phyloP scores from a whole-genome alignment of 2,797 vertebrate genomes.

The Poeciliopsis turneri region DNA sequence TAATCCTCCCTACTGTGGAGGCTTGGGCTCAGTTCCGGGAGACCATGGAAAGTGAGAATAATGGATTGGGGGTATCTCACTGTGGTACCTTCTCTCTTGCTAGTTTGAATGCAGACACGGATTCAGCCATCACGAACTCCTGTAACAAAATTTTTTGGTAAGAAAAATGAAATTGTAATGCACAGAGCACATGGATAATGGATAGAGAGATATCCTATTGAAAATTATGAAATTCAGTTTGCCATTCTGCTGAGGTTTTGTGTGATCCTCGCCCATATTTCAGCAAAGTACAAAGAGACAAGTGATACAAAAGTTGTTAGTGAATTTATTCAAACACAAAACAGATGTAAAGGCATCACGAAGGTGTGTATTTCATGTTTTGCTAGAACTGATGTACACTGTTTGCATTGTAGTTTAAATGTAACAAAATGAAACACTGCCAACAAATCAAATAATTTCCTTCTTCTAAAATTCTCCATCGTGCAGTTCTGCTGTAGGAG shows the following conservation, averaged over 20 bases:
- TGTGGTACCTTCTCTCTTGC: constrained; percentile 16
- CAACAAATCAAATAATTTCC: constrained; percentile 1
- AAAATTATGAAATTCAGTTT: not conserved
- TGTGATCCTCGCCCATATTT: not conserved
- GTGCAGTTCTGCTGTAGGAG: constrained; percentile 87
- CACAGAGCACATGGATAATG: not conserved
- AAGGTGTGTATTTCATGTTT: not conserved
- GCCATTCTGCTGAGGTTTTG: not conserved
- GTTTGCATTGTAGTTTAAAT: not conserved
- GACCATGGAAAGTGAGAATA: constrained; percentile 7
- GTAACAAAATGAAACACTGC: not conserved
- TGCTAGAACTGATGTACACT: not conserved
- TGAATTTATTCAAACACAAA: not conserved
- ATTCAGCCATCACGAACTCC: not conserved
- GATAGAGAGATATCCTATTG: not conserved
- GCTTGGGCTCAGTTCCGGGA: constrained; percentile 23
- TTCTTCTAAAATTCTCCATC: constrained; percentile 35
- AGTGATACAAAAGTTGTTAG: not conserved
- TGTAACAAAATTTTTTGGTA: not conserved
- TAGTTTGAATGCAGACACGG: constrained; percentile 24
- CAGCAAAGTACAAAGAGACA: not conserved
- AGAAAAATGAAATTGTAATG: not conserved
- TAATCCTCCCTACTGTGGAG: constrained; percentile 44
- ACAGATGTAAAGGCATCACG: not conserved
- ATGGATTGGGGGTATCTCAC: constrained; percentile 16